These are phyloP conservation scores for Scartelaos histophorus DNA, from an alignment of 2,113 vertebrate species.

Conservation along the genomic window DNA sequence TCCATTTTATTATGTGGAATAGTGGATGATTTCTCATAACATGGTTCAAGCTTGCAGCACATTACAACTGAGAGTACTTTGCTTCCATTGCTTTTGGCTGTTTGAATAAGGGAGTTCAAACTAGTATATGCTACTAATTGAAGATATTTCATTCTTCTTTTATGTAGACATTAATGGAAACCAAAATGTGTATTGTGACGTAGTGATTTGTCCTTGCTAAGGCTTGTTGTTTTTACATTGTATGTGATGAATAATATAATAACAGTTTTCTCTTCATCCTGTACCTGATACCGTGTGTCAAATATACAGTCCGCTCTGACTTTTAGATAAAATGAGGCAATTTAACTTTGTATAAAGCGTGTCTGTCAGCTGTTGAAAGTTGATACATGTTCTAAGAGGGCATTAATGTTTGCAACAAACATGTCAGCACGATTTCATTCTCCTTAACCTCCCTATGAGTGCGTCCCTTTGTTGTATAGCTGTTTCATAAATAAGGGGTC, in stretches of 20 bases:
- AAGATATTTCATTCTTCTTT: neutral
- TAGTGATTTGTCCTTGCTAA: neutral
- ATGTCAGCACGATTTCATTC: conserved; percentile 15
- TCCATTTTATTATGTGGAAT: neutral
- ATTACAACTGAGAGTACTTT: neutral
- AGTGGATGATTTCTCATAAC: neutral
- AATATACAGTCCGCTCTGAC: neutral
- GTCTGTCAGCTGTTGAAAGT: conserved; percentile 9
- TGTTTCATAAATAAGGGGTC: conserved; percentile 40
- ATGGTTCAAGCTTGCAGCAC: neutral
- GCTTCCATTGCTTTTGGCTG: neutral
- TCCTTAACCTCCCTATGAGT: conserved; percentile 29
- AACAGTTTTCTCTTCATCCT: neutral
- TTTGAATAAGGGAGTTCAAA: neutral
- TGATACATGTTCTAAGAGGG: neutral
- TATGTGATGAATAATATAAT: neutral
- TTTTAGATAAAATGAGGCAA: conserved; percentile 14
- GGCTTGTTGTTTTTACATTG: neutral
- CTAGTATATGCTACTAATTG: neutral
- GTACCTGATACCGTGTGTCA: neutral
- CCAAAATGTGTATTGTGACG: neutral
- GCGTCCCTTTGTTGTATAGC: conserved; percentile 40
- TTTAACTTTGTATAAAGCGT: neutral
- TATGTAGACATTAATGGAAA: neutral
- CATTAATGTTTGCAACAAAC: conserved; percentile 1